Evolutionary conservation across 2,113 vertebrate genomes (phyloP), one percentile per base, ranked within the genome.

Genomic region (Natator depressus): DNA sequence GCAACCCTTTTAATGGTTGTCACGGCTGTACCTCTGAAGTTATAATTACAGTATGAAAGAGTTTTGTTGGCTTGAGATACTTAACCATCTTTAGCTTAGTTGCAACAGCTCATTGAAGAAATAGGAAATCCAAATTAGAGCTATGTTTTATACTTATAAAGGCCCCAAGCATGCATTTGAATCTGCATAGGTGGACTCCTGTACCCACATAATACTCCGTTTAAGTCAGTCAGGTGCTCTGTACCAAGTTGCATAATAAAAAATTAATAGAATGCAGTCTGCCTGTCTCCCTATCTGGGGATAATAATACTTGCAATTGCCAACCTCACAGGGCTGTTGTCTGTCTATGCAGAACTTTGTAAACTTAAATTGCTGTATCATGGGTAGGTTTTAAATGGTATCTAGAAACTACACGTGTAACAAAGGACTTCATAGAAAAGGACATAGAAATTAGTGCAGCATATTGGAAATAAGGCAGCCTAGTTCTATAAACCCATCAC

Each of bases 1-100:
- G 29, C 59, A 35, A 31, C n/a, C 69, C 35, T 72, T 72, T 62
- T 62, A 62, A 31, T 62, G 29, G 69, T 22, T 22, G 31, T 88
- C 8, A 4, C 72, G 3, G 1, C 20, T 3, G 11, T 46, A 55
- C 8, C n/a, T 88, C 29, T 84, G 79, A 47, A 84, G 82, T 14
- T 35, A 31, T 3, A 50, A 16, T 10, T 81, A 3, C 50, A 14
- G 89, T 85, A 14, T 20, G 11, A 25, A 89, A 79, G 8, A 19
- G 0, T 13, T 79, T 65, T 3, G 22, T 19, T 46, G 69, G 2
- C 3, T 13, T 53, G 27, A 80, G 24, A 10, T 80, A 4, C 8
- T 79, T 80, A 80, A 94, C 46, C 17, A 94, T 35, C 12, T 91
- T 46, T 55, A 5, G 7, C 88, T 89, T 53, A 84, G 54, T 22